These are phyloP conservation scores for Leucoma salicis DNA, from an alignment of 2,888 invertebrate genomes.

Conservation along the genomic window DNA sequence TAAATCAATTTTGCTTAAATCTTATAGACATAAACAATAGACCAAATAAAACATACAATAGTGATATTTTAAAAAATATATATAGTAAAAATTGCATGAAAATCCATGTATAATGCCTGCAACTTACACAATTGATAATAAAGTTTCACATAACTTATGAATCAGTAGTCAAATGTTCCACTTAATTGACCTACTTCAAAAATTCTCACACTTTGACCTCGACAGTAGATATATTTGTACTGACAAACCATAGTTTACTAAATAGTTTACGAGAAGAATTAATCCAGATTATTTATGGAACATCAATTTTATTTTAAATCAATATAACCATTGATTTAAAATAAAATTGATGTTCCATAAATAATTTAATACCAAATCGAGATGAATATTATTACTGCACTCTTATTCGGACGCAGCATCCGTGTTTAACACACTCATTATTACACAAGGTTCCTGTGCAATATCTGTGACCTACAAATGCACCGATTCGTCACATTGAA, in stretches of 20 bases:
- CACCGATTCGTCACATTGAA: slow-evolving; percentile 45
- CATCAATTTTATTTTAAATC: not conserved
- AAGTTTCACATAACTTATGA: slow-evolving; percentile 43
- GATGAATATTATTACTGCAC: slow-evolving; percentile 31
- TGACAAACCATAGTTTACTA: slow-evolving; percentile 35
- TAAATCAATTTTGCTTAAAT: too few species aligned
- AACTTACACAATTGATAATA: slow-evolving; percentile 4
- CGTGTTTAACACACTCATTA: slow-evolving; percentile 52
- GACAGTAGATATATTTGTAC: slow-evolving; percentile 52
- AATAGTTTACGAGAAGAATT: not conserved
- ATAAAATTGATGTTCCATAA: not conserved
- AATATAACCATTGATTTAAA: not conserved
- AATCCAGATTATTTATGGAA: not conserved
- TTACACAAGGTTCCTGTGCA: slow-evolving; percentile 66
- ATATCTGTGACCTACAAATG: slow-evolving; percentile 69
- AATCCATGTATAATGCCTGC: too few species aligned
- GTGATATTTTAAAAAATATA: too few species aligned
- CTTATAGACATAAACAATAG: too few species aligned
- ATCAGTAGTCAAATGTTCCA: slow-evolving; percentile 49
- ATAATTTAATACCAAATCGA: slow-evolving; percentile 27
- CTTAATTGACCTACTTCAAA: slow-evolving; percentile 57
- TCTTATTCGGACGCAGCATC: slow-evolving; percentile 42
- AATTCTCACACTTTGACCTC: slow-evolving; percentile 55
- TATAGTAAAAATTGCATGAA: too few species aligned
- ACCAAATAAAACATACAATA: too few species aligned